phyloP scores from a whole-genome alignment of 2,888 invertebrate genomes.

The Aphodius sticticus region DNA sequence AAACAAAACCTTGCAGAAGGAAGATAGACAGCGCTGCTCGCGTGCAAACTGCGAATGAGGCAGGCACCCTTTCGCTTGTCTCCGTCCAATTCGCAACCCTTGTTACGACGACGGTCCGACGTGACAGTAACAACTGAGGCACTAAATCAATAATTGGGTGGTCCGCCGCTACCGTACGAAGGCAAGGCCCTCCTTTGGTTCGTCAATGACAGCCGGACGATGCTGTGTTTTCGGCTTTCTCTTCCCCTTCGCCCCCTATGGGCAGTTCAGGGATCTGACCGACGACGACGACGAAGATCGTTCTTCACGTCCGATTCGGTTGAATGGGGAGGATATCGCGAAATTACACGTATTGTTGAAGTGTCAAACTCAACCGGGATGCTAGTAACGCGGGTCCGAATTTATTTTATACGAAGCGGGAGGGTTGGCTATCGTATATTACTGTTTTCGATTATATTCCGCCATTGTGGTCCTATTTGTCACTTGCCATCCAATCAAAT shows the following conservation, averaged over 20 bases:
- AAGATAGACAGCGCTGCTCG: background rate
- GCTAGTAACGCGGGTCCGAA: background rate
- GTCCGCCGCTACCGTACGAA: background rate
- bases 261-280: background rate
- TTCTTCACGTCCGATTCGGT: background rate
- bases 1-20: background rate
- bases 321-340: background rate
- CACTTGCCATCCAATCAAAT: background rate
- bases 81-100: constrained; percentile 4
- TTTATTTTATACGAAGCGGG: background rate
- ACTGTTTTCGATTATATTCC: background rate
- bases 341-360: constrained; percentile 4
- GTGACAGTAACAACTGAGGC: constrained; percentile 4
- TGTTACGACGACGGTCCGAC: background rate
- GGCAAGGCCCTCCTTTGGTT: background rate
- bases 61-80: background rate
- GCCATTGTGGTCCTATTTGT: background rate
- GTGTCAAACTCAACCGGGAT: background rate
- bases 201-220: constrained; percentile 4
- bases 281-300: background rate
- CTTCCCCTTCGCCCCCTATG: background rate
- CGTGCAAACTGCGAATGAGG: constrained; percentile 4
- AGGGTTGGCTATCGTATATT: background rate
- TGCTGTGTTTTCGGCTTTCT: background rate
- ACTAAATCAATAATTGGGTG: constrained; percentile 4